Evolutionary conservation across 2,888 invertebrate species (phyloP).

Genomic region (Cephus spinipes): DNA sequence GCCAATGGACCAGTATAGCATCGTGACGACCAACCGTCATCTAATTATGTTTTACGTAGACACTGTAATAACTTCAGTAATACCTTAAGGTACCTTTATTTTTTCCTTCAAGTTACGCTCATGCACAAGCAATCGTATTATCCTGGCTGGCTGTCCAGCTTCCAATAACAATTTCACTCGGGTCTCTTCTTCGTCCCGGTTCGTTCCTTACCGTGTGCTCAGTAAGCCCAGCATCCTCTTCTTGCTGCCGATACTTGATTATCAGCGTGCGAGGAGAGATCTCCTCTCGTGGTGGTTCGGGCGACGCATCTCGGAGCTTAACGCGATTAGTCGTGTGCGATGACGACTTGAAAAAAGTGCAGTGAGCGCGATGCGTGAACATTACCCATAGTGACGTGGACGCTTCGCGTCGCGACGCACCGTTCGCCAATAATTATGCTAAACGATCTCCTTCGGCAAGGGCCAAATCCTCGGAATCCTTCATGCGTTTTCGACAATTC

Average conservation of each 20-base stretch:
- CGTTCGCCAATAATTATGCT: conserved; percentile 47
- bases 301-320: neutral
- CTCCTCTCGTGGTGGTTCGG: neutral
- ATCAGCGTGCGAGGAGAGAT: neutral
- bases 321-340: conserved; percentile 35
- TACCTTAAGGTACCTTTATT: neutral
- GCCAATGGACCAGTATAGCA: neutral
- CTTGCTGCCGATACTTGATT: neutral
- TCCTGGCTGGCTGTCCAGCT: neutral
- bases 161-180: neutral
- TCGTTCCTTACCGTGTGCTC: neutral
- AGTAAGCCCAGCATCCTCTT: neutral
- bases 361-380: conserved; percentile 43
- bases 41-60: conserved; percentile 51
- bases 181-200: neutral
- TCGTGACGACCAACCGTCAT: conserved; percentile 32
- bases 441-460: conserved; percentile 30
- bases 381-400: conserved; percentile 43
- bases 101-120: neutral
- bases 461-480: neutral
- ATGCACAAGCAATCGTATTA: neutral
- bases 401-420: conserved; percentile 32
- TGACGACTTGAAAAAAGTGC: conserved; percentile 38
- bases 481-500: neutral
- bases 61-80: conserved; percentile 44